Evolutionary conservation across 2,888 invertebrate genomes (phyloP).

Genomic region (Digitonthophagus gazella): DNA sequence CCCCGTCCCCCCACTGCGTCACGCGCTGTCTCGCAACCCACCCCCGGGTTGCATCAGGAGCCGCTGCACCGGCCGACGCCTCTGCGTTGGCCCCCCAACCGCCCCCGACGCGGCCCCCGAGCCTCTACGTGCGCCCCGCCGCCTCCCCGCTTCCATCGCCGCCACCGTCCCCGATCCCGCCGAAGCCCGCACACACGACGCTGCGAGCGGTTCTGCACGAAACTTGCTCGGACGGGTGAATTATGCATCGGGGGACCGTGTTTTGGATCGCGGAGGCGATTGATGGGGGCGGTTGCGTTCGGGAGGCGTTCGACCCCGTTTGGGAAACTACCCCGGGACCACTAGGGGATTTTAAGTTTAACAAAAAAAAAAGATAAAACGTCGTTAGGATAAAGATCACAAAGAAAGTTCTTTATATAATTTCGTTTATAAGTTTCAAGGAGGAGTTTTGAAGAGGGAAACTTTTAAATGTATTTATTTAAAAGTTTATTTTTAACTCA

Average conservation of each 20-base stretch:
- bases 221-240: not conserved
- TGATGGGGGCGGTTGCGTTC: not conserved
- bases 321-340: not conserved
- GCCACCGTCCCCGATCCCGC: not conserved
- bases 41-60: constrained; percentile 12
- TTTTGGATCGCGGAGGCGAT: not conserved
- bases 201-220: not conserved
- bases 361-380: not conserved
- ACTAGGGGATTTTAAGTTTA: not conserved
- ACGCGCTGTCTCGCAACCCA: constrained; percentile 23
- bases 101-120: constrained; percentile 14
- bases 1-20: constrained; percentile 25
- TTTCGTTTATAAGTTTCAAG: no score
- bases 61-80: constrained; percentile 16
- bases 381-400: not conserved
- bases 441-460: no score
- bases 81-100: constrained; percentile 7
- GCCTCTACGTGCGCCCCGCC: constrained; percentile 2
- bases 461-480: no score
- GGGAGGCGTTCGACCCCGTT: no score
- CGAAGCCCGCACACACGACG: not conserved
- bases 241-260: not conserved
- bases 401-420: no score
- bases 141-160: constrained; percentile 5
- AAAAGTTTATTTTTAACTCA: no score